Conservation (phyloP, 37 sponge, comb jelly and placozoan genomes). For the Agelas oroides region DNA sequence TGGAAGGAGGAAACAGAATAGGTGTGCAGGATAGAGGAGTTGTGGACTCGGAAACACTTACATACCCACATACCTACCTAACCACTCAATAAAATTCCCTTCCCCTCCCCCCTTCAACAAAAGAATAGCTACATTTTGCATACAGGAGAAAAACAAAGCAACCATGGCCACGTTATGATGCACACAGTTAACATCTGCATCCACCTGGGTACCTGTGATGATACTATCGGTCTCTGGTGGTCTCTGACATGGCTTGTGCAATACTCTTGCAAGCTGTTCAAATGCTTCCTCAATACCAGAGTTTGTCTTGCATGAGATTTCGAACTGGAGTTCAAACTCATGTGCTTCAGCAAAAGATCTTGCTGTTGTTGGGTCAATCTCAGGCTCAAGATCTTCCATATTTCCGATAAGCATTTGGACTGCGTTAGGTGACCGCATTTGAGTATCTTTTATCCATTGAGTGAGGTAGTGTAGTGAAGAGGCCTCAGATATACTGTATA, state of each 20-base stretch:
- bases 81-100: no score
- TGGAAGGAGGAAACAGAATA: no score
- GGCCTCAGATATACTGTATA: slow-evolving; percentile 86
- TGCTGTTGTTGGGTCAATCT: slow-evolving; percentile 74
- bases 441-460: slow-evolving; percentile 87
- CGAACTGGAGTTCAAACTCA: slow-evolving; percentile 61
- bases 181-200: no score
- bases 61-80: no score
- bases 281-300: slow-evolving; percentile 75
- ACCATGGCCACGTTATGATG: no score
- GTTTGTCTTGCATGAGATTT: slow-evolving; percentile 78
- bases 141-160: no score
- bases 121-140: no score
- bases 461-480: slow-evolving; percentile 87
- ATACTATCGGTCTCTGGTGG: no score
- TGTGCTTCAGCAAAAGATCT: slow-evolving; percentile 74
- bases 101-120: no score
- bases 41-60: no score
- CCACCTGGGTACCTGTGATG: no score
- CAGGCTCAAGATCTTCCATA: slow-evolving; percentile 80
- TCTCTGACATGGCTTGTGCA: slow-evolving; percentile 49
- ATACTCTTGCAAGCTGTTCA: slow-evolving; percentile 47
- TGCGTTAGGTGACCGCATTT: slow-evolving; percentile 85
- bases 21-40: no score
- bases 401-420: slow-evolving; percentile 85